A percentile compares a stretch with the other conserved stretches of the same genome.
phyloP scores from a whole-genome alignment of 2,888 invertebrate species.

The Melolontha melolontha region DNA sequence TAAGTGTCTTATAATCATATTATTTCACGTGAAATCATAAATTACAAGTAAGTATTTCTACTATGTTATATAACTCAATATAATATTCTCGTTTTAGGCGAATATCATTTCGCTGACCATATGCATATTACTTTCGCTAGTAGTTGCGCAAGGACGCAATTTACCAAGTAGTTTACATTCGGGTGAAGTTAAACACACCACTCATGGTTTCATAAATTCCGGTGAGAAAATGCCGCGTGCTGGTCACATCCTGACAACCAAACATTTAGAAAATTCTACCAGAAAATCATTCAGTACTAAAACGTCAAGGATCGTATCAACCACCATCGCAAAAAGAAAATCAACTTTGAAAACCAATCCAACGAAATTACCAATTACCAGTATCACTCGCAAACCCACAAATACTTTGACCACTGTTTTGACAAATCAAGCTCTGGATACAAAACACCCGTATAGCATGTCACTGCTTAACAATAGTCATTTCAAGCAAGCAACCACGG shows the following conservation, averaged over 20 bases:
- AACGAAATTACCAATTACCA: not conserved
- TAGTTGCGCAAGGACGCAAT: constrained; percentile 27
- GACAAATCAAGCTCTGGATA: no score
- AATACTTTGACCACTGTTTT: no score
- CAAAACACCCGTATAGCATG: no score
- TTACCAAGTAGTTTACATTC: not conserved
- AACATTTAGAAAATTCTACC: not conserved
- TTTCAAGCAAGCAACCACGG: no score
- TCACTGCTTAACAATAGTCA: no score
- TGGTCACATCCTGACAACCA: not conserved
- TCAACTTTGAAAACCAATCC: not conserved
- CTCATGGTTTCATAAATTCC: constrained; percentile 14
- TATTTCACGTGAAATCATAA: not conserved
- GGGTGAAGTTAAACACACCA: constrained; percentile 1
- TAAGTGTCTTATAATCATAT: no score
- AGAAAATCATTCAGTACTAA: not conserved
- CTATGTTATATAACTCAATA: not conserved
- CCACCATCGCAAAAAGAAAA: not conserved
- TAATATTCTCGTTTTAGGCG: constrained; percentile 12
- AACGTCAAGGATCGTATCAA: not conserved
- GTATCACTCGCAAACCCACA: no score
- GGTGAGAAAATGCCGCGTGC: constrained; percentile 8
- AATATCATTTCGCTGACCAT: constrained; percentile 26
- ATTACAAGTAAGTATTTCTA: constrained; percentile 12
- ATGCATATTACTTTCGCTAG: constrained; percentile 7